phyloP scores from a whole-genome alignment of 1,140 invertebrate species.

The Schlechtendalia chinensis region DNA sequence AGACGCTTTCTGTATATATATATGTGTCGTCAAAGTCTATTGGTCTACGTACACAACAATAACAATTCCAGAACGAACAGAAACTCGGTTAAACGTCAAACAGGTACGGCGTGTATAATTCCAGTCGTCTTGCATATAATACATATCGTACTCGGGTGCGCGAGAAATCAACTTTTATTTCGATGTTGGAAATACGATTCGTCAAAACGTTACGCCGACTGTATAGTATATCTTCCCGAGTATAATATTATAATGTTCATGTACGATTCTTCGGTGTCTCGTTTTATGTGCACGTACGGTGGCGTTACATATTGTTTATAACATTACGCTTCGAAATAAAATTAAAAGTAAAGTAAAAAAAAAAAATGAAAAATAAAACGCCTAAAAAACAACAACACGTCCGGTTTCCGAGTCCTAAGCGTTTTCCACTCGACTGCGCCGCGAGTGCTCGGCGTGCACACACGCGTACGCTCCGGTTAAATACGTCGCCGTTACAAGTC shows the following conservation, averaged over 20 bases:
- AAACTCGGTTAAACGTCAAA: no score
- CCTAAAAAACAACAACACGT: slow-evolving; percentile 17
- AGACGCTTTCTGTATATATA: no score
- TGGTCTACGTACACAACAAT: no score
- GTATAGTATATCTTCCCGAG: not conserved
- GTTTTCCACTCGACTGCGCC: slow-evolving; percentile 36
- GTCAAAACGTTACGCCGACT: not conserved
- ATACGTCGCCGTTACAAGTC: not conserved
- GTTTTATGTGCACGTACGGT: not conserved
- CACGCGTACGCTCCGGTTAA: not conserved
- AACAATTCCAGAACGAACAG: no score
- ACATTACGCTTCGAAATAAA: not conserved
- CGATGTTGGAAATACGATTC: not conserved
- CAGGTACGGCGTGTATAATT: no score
- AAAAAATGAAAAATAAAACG: slow-evolving; percentile 5
- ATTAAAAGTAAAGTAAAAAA: not conserved
- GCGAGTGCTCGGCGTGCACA: not conserved
- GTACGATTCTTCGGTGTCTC: not conserved
- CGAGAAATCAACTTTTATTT: not conserved
- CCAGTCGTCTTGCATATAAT: not conserved
- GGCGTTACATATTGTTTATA: not conserved
- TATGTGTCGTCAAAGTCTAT: no score
- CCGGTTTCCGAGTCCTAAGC: slow-evolving; percentile 14
- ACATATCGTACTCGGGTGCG: not conserved
- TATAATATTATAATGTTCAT: not conserved